Conservation (phyloP, 2,888 invertebrate species). For the Margaritifera margaritifera region DNA sequence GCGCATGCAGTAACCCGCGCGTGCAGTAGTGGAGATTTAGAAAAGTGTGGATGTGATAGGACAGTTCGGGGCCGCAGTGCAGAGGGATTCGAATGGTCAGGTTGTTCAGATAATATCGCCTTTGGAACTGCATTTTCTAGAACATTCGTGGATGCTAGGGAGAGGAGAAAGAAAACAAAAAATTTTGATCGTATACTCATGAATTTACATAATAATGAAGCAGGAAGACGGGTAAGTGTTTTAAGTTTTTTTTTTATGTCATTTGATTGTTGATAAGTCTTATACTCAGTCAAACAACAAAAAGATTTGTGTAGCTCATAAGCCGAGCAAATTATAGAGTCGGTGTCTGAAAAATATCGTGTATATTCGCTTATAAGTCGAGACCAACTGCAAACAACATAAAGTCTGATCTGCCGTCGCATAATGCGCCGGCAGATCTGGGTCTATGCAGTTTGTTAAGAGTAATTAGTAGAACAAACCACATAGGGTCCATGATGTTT, state of each 20-base stretch:
- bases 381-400: too few relatives aligned
- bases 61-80: slow-evolving; percentile 81
- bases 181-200: slow-evolving; percentile 90
- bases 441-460: too few relatives aligned
- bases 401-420: too few relatives aligned
- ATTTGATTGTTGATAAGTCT: slow-evolving; percentile 51
- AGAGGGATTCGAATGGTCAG: slow-evolving; percentile 90
- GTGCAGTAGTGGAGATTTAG: slow-evolving; percentile 91
- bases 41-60: slow-evolving; percentile 93
- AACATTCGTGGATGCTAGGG: slow-evolving; percentile 91
- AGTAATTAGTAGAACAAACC: too few relatives aligned
- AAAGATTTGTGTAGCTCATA: neutral
- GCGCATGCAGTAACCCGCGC: slow-evolving; percentile 91
- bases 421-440: too few relatives aligned
- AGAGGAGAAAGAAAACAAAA: slow-evolving; percentile 87
- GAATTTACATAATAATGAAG: slow-evolving; percentile 97
- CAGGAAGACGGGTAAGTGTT: slow-evolving; percentile 89
- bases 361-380: too few relatives aligned
- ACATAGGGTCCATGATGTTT: too few relatives aligned
- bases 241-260: slow-evolving; percentile 60
- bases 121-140: slow-evolving; percentile 82
- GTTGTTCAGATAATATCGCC: slow-evolving; percentile 90
- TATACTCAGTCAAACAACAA: neutral
- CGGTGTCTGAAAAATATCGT: neutral
- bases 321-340: neutral